phyloP scores from a whole-genome alignment of 2,113 vertebrate genomes.

The Lanius ludovicianus region DNA sequence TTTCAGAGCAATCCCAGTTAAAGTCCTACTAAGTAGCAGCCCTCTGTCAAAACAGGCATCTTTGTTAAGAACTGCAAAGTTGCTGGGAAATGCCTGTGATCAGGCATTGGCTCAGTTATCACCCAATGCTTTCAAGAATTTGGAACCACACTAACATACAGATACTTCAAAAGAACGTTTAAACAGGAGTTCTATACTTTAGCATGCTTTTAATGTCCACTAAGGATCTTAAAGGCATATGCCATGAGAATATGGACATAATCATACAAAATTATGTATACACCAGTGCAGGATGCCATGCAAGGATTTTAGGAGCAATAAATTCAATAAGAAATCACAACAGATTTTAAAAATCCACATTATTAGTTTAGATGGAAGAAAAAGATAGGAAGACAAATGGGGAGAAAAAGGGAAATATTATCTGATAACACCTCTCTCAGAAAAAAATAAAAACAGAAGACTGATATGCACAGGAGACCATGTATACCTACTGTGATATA shows the following conservation, averaged over 20 bases:
- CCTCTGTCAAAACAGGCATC: not conserved
- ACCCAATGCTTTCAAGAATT: not conserved
- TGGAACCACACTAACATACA: not conserved
- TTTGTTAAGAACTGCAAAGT: not conserved
- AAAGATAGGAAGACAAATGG: not conserved
- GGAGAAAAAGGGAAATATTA: not conserved
- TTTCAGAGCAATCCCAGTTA: not conserved
- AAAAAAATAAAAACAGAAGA: not conserved
- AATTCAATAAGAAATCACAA: not conserved
- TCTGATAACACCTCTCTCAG: not conserved
- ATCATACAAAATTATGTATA: not conserved
- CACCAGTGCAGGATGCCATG: fast-evolving
- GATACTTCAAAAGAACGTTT: not conserved
- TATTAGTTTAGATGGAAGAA: not conserved
- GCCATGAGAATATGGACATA: not conserved
- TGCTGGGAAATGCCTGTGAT: not conserved
- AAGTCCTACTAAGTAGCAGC: not conserved
- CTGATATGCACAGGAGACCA: not conserved
- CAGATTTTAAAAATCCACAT: not conserved
- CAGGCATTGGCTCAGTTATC: not conserved
- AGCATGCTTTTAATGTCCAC: not conserved
- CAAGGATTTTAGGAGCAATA: not conserved
- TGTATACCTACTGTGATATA: not conserved
- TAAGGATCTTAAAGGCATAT: not conserved
- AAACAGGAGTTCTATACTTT: not conserved